Base-by-base conservation (phyloP, 2,113 vertebrate species). In the Meleagris gallopavo region DNA sequence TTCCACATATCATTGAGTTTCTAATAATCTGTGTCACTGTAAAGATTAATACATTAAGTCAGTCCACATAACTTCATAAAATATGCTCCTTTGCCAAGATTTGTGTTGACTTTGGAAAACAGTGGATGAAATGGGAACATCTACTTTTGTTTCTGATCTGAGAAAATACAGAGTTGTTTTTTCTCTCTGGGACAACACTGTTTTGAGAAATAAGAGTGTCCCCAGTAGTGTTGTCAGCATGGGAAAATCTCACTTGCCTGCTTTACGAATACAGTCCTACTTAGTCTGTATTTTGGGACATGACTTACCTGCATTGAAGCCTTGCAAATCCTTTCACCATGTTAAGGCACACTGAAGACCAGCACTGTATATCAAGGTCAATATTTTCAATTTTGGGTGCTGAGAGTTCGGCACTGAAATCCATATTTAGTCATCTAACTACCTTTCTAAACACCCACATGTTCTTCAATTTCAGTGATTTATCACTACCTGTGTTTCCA, bases 1-100 rank as follows among this genome's bases (percentile, higher is more conserved):
- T 95, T 88, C 54, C 88, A 80, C 76, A 43, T 92, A 85, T 71
- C 83, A 84, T 73, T 88, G 86, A 78, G 77, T 83, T 70, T 55
- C 83, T 92, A 84, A 66, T 86, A 93, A 66, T 65, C 62, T 43
- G 27, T 78, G 76, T 75, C 67, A 30, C 69, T 86, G 65, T 88
- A 86, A 91, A 91, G 93, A 96, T 93, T 94, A 85, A 94, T 89
- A 48, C 69, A 72, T 90, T 85, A 89, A 94, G 69, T 93, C 83
- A 75, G 52, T 78, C 85, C 65, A 70, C 40, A 55, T 19, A 93
- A 90, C 73, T 95, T 86, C 65, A 82, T 75, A 65, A 83, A 95
- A 86, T 88, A 86, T 66, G 10, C 88, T 90, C 72, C 36, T 95
- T 86, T 83, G 21, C 80, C 90, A 88, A 82, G 79, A 90, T 88